Evolutionary conservation across 1,140 invertebrate genomes (phyloP).

Genomic region (Piezodorus guildinii): DNA sequence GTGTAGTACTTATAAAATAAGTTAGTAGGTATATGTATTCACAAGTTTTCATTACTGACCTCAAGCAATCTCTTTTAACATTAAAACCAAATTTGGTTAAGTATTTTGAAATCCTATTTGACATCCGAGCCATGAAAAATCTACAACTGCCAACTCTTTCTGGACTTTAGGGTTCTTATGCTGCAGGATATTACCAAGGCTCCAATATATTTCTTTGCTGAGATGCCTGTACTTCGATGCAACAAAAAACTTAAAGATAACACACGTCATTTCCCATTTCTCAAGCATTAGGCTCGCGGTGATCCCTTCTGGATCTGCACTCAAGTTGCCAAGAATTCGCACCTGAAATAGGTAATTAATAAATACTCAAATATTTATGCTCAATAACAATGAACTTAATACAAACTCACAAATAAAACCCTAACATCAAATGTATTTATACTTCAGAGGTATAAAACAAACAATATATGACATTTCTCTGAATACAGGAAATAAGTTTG

Average conservation of each 20-base stretch:
- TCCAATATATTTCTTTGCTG: slow-evolving; percentile 1
- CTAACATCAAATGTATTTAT: no score
- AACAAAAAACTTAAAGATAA: neutral
- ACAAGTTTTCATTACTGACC: no score
- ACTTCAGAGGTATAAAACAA: no score
- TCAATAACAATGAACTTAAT: no score
- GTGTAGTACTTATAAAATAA: no score
- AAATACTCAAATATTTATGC: no score
- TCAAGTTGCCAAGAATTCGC: neutral
- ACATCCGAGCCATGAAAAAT: neutral
- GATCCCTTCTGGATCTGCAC: slow-evolving; percentile 3
- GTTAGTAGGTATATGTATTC: no score
- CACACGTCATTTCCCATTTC: neutral
- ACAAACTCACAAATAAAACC: no score
- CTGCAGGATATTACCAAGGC: neutral
- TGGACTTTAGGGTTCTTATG: neutral
- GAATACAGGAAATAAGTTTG: no score
- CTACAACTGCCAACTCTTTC: neutral
- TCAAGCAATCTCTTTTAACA: no score
- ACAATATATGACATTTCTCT: no score
- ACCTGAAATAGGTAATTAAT: neutral
- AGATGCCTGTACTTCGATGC: neutral
- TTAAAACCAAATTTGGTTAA: neutral
- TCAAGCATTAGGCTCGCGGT: neutral
- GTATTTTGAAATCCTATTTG: no score